Base-by-base conservation (phyloP, 2,113 vertebrate species). In the Eptesicus fuscus region DNA sequence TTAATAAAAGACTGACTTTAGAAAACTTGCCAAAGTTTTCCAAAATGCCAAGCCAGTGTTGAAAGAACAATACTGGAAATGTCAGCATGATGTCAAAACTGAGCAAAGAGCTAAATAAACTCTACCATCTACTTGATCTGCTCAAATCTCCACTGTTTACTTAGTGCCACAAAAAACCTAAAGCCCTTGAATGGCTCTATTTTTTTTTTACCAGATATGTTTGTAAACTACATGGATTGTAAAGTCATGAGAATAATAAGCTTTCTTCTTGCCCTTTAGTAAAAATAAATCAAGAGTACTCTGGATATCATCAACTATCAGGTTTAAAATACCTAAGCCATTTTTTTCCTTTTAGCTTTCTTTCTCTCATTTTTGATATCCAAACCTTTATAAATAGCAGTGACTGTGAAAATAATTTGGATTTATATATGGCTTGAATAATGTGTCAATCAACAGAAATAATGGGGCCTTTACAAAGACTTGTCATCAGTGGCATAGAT, bases 211-310 rank as follows among this genome's bases (percentile, higher is more conserved):
- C 9, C 8, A 93, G n/a, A 70, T 25, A 79, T 44, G 28, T 77
- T 84, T 87, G 14, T 74, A 84, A 85, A 91, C 44, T 65, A 76
- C 35, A 51, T 80, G 74, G 88, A 40, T 25, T 78, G 0, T n/a
- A 49, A 83, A 65, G 20, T 87, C 61, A 88, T 69, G 30, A 80
- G 70, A 95, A 77, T 44, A 83, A 51, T 67, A 89, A 78, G 16
- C 76, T 4, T 18, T 76, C 63, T 77, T 79, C 3, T 90, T 93
- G 89, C 7, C 17, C 18, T 87, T 87, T 84, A 65, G 16, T 80
- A n/a, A 87, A 97, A 90, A 44, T 47, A 85, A 93, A 89, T 74
- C 42, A 61, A 69, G 30, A 89, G 17, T 71, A 88, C 80, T 71
- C 35, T 69, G 25, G 37, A 49, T 61, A 91, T 76, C 22, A 93